Evolutionary conservation across 1,140 invertebrate genomes (phyloP), one percentile per base, ranked within the genome.

Genomic region (Caerostris darwini): DNA sequence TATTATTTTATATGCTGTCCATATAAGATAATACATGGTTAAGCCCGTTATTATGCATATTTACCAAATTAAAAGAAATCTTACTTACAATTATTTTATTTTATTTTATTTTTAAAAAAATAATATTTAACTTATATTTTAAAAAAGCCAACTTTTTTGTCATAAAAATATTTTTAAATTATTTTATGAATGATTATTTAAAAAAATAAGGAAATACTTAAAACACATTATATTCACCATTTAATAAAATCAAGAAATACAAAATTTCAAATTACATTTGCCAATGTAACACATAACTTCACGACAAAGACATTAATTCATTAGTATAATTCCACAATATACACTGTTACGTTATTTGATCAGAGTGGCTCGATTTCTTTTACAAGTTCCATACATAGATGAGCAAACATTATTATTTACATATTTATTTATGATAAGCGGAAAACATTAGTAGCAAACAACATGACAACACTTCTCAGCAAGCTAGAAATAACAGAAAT

Each of bases 201-300:
- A 12, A 4, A 0, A 14, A 10, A 5, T 12, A 8, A 77, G 8
- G 3, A 8, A 6, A 10, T 34, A 19, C 67, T 0, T 1, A 77
- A 77, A 77, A 77, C 19, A 8, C 50, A 10, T 3, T 8, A 88
- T 88, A 64, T 88, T 56, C 54, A 88, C 67, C 61, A 54, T 69
- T 88, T 88, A 88, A 69, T 88, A 88, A 88, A 88, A 88, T 88
- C 61, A 88, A 88, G 59, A 58, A 67, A 59, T 88, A 88, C 86
- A 88, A 88, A 88, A 67, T 88, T 67, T 61, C 53, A 85, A 85
- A 77, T 19, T 77, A 58, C 56, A 57, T 85, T 7, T 19, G 56
- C 83, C 83, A 53, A 59, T 85, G 56, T 50, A 58, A 85, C 83
- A 85, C 58, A 12, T 54, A 6, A 85, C 57, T 85, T 34, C 8